Percentiles rank a stretch among this genome's conserved stretches.
These are phyloP conservation scores for Lophura nycthemera DNA, from an alignment of 2,113 vertebrate genomes.

Conservation along the genomic window DNA sequence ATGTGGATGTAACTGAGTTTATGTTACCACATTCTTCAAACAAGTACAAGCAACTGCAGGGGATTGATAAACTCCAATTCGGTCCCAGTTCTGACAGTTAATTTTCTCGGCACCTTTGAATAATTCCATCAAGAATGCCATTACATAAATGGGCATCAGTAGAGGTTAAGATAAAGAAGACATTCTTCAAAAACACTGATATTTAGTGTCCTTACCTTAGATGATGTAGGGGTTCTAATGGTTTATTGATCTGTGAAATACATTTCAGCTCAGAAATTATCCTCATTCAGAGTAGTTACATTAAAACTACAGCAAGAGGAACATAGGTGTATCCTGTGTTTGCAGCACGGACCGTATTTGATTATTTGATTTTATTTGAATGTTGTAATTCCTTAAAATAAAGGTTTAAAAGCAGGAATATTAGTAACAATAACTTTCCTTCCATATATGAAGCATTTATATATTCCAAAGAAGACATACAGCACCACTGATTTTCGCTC, in stretches of 20 bases:
- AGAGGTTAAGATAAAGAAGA: neutral
- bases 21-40: neutral
- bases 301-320: neutral
- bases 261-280: neutral
- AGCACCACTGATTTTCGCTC: neutral
- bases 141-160: neutral
- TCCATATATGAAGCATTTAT: neutral
- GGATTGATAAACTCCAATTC: neutral
- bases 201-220: neutral
- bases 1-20: neutral
- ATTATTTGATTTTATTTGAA: neutral
- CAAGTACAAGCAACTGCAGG: neutral
- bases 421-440: neutral
- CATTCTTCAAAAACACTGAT: neutral
- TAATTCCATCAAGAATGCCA: neutral
- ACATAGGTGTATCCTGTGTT: neutral
- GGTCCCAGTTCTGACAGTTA: neutral
- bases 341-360: conserved; percentile 30
- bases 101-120: neutral
- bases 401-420: conserved; percentile 3
- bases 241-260: neutral
- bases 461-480: neutral
- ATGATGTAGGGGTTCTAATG: neutral
- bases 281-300: neutral
- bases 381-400: conserved; percentile 1